A percentile compares a stretch with the other conserved stretches of the same genome.
These are phyloP conservation scores for Paramisgurnus dabryanus DNA, from an alignment of 2,113 vertebrate genomes.

Conservation along the genomic window DNA sequence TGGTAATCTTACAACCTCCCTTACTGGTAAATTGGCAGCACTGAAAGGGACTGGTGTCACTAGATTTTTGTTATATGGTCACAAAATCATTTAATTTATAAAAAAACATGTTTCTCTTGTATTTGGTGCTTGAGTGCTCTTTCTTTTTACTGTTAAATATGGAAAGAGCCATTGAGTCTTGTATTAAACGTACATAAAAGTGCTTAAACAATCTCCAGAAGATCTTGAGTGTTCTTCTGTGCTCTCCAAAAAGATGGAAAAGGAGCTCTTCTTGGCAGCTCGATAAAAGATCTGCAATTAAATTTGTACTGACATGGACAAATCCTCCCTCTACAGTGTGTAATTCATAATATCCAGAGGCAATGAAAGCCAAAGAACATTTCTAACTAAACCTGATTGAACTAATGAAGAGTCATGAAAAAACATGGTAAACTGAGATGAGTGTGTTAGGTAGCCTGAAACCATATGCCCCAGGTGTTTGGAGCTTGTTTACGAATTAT, in stretches of 20 bases:
- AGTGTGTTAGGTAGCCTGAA: neutral
- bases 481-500: neutral
- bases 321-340: neutral
- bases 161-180: neutral
- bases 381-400: neutral
- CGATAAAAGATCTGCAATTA: slow-evolving; percentile 6
- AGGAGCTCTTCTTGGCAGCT: neutral
- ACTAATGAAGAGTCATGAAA: neutral
- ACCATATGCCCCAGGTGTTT: neutral
- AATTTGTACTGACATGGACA: slow-evolving; percentile 5
- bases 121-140: neutral
- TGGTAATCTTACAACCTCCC: too few relatives aligned
- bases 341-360: slow-evolving; percentile 1
- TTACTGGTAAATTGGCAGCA: too few relatives aligned
- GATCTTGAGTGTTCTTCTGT: neutral
- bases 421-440: neutral
- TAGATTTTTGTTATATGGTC: neutral
- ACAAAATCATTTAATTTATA: neutral
- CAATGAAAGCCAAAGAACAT: neutral
- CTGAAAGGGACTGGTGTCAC: too few relatives aligned
- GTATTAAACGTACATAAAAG: neutral
- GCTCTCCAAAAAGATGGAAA: neutral
- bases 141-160: neutral
- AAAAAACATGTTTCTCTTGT: neutral
- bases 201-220: neutral